Conservation (phyloP, 2,113 vertebrate species). For the Platichthys stellatus region DNA sequence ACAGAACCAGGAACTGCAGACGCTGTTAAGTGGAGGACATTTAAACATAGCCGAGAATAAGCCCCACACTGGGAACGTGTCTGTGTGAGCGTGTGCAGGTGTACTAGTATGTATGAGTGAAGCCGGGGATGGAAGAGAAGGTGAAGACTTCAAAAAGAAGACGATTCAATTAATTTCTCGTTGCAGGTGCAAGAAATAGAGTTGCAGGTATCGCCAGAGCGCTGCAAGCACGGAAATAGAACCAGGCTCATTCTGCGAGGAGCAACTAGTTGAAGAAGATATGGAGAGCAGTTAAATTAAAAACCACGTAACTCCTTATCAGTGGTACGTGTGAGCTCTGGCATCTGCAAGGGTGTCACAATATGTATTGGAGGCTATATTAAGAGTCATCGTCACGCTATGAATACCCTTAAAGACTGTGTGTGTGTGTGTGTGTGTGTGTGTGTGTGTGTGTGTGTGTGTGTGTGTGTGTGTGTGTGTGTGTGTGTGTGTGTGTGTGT, state of each 20-base stretch:
- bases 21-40: constrained; percentile 59
- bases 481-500: constrained; percentile 10
- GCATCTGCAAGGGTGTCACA: constrained; percentile 40
- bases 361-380: constrained; percentile 40
- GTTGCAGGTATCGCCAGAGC: constrained; percentile 20
- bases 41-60: constrained; percentile 64
- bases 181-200: constrained; percentile 19
- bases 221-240: constrained; percentile 27
- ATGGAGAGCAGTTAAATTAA: background rate
- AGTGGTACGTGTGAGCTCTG: constrained; percentile 37
- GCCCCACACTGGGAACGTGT: constrained; percentile 38
- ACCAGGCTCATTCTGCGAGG: background rate
- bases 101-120: background rate
- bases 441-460: constrained; percentile 25
- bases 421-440: background rate
- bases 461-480: constrained; percentile 28
- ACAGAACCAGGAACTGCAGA: constrained; percentile 68
- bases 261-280: constrained; percentile 1
- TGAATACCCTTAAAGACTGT: constrained; percentile 39
- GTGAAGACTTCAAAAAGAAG: constrained; percentile 7
- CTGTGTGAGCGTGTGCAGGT: background rate
- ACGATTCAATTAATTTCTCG: constrained; percentile 37
- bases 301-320: constrained; percentile 9
- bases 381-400: constrained; percentile 22
- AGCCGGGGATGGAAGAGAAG: constrained; percentile 4